Base-by-base conservation (phyloP, 1,140 invertebrate species). In the Cydia pomonella region DNA sequence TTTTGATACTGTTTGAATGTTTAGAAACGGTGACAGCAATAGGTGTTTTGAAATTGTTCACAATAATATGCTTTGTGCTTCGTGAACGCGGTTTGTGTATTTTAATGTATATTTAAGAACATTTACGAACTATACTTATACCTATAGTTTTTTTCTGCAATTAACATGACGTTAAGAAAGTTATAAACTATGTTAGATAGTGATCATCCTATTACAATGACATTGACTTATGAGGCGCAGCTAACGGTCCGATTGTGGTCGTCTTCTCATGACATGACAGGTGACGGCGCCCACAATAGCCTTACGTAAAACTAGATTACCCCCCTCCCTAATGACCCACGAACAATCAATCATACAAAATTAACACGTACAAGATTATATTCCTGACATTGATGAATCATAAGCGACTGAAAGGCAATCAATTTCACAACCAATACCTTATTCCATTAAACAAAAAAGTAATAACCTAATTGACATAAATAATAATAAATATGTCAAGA, bases 381-480 rank as follows among this genome's bases (percentile, higher is more conserved):
- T 83, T 88, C 82, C 81, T 86, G 91, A 93, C 91, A 88, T 80
- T 93, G 90, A 93, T 92, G 87, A 92, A 91, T 91, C 89, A 91
- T 92, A 92, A 88, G 82, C 84, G 82, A 86, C 84, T 84, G 82
- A 88, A 90, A 92, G 86, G 87, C 89, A 91, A 92, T 91, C 89
- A 90, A 93, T 90, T 92, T 90, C 89, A 90, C 87, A 86, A 88
- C 77, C 85, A 83, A 91, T 90, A 85, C 85, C 87, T 91, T 90
- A 89, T 90, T 92, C 90, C 90, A 92, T 92, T 92, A 92, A 91
- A 91, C 86, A 88, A 91, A 90, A 91, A 92, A 82, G 89, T 90
- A 92, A 92, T 91, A 92, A 92, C 87, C 85, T 92, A 92, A 92
- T 92, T 92, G 91, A 93, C 91, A 92, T 93, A 93, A 93, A 93